Evolutionary conservation across 1,140 invertebrate species (phyloP), one percentile per base, ranked within the genome.

Genomic region (Atta cephalotes): DNA sequence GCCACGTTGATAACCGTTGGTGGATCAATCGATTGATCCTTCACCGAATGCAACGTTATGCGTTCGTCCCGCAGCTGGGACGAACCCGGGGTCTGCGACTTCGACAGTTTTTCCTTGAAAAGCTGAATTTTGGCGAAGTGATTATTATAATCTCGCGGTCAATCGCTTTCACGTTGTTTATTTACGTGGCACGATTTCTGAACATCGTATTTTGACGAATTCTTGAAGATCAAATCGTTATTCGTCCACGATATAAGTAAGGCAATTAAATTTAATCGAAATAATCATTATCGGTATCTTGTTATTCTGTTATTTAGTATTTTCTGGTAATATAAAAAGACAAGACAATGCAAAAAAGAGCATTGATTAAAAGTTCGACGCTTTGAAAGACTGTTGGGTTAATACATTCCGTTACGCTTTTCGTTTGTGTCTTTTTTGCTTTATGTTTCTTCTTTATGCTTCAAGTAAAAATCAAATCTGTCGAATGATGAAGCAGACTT

Each of bases 41-140:
- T 92, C 88, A 92, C 91, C 79, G 85, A 86, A 62, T 74, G 86
- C 85, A 94, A 89, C 84, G 93, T 92, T 91, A 93, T 93, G 28
- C 82, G 79, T 31, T 87, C 86, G 65, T 74, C 76, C 76, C 71
- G 82, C 84, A 90, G 82, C 78, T 93, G 90, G 89, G 91, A 88
- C 85, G 89, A 89, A 90, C 90, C 92, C 89, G 92, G 91, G 87
- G 87, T 88, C 92, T 94, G 93, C 87, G 92, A 92, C 91, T 92
- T 93, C 53, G 91, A 91, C 87, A 92, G 88, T 80, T 93, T 90
- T 89, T 92, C 90, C 79, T 89, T 90, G 80, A 92, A 89, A 70
- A 90, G 91, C 89, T 93, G 92, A 93, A 93, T 93, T 86, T 93
- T 93, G 92, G 45, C 89, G 85, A 80, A 81, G 81, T 91, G 68